A percentile compares a stretch with the other conserved stretches of the same genome.
Conservation (phyloP, 1,140 invertebrate species). For the Nasonia longicornis region DNA sequence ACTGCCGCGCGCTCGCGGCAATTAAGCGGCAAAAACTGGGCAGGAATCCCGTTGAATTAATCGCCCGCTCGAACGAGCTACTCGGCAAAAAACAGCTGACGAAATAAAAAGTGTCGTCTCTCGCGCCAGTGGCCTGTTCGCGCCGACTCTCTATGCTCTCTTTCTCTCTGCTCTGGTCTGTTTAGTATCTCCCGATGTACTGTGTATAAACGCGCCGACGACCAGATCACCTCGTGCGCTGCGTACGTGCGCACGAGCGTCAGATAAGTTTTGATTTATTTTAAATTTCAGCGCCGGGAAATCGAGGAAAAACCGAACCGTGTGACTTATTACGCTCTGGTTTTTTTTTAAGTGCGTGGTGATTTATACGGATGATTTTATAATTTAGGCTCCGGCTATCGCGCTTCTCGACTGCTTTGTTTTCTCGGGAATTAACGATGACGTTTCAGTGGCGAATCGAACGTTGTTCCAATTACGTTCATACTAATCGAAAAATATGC, state of each 20-base stretch:
- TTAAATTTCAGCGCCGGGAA: slow-evolving; percentile 57
- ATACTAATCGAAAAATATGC: background rate
- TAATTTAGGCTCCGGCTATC: background rate
- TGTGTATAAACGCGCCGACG: slow-evolving; percentile 31
- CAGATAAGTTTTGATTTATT: slow-evolving; percentile 67
- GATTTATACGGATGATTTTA: slow-evolving; percentile 56
- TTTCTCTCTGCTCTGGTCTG: slow-evolving; percentile 33
- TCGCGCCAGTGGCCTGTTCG: background rate
- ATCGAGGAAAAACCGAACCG: slow-evolving; percentile 47
- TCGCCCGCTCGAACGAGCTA: background rate
- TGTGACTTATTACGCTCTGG: slow-evolving; percentile 57
- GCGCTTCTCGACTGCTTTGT: background rate
- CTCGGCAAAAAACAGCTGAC: slow-evolving; percentile 28
- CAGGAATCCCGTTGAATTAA: slow-evolving; percentile 26
- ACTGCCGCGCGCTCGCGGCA: background rate
- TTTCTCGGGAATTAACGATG: background rate
- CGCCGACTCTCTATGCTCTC: background rate
- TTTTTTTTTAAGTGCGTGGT: slow-evolving; percentile 58
- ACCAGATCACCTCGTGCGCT: slow-evolving; percentile 52
- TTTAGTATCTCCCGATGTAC: slow-evolving; percentile 39
- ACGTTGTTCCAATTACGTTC: too few species aligned
- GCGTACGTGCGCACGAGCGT: slow-evolving; percentile 50
- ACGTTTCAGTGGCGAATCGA: too few species aligned
- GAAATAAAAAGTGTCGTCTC: slow-evolving; percentile 25
- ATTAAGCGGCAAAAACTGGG: slow-evolving; percentile 1